Evolutionary conservation across 2,888 invertebrate genomes (phyloP).

Genomic region (Eueremaeus valkanovi): DNA sequence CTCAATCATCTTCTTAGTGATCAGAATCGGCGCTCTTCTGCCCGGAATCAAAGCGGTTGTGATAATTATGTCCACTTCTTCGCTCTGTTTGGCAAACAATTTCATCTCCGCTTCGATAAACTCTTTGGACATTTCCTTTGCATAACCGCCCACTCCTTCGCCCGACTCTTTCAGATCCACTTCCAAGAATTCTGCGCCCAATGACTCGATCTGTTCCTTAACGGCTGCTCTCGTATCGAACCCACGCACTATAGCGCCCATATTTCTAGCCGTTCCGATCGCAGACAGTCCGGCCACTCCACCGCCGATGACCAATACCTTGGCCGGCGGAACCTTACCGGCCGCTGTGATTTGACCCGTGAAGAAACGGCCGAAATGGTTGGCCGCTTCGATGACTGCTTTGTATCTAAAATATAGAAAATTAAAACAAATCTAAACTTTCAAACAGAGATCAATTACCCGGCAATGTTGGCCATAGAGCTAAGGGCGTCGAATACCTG

Average conservation of each 20-base stretch:
- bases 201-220: constrained; percentile 76
- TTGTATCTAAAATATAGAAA: constrained; percentile 58
- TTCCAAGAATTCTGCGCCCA: constrained; percentile 82
- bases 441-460: constrained; percentile 50
- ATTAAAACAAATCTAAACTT: background rate
- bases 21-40: constrained; percentile 72
- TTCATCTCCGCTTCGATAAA: constrained; percentile 81
- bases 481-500: constrained; percentile 85
- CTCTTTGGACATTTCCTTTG: constrained; percentile 78
- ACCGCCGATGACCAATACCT: constrained; percentile 80
- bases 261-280: constrained; percentile 74
- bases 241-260: constrained; percentile 83
- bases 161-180: constrained; percentile 64
- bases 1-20: constrained; percentile 72
- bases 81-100: constrained; percentile 77
- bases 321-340: constrained; percentile 78
- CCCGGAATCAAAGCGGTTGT: constrained; percentile 87
- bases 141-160: constrained; percentile 68
- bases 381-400: constrained; percentile 82
- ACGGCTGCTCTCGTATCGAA: constrained; percentile 81
- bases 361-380: constrained; percentile 84
- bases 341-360: constrained; percentile 57
- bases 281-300: constrained; percentile 85
- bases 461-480: constrained; percentile 86
- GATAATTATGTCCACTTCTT: constrained; percentile 78